These are phyloP conservation scores for Typhlichthys subterraneus DNA, from an alignment of 2,797 vertebrate genomes.

Conservation along the genomic window DNA sequence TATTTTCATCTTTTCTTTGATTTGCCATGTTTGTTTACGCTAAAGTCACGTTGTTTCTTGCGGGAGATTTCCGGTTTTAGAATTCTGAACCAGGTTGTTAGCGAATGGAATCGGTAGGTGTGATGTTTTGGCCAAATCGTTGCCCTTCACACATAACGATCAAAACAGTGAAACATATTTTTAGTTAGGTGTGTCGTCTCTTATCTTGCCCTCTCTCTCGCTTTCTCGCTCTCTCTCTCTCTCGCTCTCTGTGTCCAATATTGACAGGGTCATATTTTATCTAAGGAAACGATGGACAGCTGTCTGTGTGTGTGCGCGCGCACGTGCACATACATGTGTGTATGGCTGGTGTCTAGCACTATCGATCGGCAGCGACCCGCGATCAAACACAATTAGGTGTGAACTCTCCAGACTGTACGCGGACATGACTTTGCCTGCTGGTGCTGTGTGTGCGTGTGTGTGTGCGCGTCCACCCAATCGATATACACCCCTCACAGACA, in stretches of 20 bases:
- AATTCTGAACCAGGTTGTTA: no score
- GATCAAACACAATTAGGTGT: slow-evolving; percentile 73
- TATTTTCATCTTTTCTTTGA: no score
- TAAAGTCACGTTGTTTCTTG: no score
- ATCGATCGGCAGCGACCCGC: slow-evolving; percentile 58
- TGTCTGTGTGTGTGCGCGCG: slow-evolving; percentile 4
- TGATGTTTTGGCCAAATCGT: no score
- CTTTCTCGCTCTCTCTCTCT: neutral
- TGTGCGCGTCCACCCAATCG: neutral
- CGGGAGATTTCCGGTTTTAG: no score
- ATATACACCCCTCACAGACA: neutral
- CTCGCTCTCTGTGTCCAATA: neutral
- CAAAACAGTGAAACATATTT: no score
- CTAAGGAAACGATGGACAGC: neutral
- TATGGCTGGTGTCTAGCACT: slow-evolving; percentile 39
- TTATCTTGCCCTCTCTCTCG: neutral
- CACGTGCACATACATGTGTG: slow-evolving; percentile 8
- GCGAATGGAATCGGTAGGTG: no score
- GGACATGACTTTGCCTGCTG: slow-evolving; percentile 29
- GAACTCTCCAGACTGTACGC: slow-evolving; percentile 52
- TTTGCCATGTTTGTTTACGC: no score
- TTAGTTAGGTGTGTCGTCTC: neutral
- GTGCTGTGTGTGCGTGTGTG: slow-evolving; percentile 12
- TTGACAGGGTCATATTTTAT: neutral
- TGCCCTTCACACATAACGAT: no score